A percentile compares a stretch with the other conserved stretches of the same genome.
These are phyloP conservation scores for Syngnathoides biaculeatus DNA, from an alignment of 2,113 vertebrate genomes.

Conservation along the genomic window DNA sequence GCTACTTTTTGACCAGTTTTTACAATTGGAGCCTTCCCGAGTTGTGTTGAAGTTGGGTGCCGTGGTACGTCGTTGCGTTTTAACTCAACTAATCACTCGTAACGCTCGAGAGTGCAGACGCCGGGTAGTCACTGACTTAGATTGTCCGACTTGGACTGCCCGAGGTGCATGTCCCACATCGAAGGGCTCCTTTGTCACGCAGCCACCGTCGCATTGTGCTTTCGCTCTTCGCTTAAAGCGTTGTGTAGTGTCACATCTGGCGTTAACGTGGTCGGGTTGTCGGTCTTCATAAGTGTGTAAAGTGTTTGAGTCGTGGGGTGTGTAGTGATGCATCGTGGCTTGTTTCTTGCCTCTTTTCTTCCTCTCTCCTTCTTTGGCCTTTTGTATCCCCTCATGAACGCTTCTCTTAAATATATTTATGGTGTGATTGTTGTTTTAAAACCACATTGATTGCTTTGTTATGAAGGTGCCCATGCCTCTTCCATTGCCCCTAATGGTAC, in stretches of 20 bases:
- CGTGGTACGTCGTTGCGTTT: conserved; percentile 17
- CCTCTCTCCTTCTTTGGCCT: conserved; percentile 45
- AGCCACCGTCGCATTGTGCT: background rate
- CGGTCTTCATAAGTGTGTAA: background rate
- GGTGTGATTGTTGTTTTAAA: conserved; percentile 77
- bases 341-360: conserved; percentile 40
- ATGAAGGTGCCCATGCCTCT: conserved; percentile 83
- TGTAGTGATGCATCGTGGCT: conserved; percentile 62
- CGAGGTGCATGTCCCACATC: conserved; percentile 25
- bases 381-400: conserved; percentile 61
- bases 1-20: background rate
- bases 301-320: conserved; percentile 49
- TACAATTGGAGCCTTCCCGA: background rate
- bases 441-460: conserved; percentile 83
- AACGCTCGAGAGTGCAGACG: conserved; percentile 15
- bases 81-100: conserved; percentile 29
- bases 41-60: conserved; percentile 56
- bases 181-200: conserved; percentile 8
- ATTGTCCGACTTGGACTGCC: conserved; percentile 4
- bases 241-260: background rate
- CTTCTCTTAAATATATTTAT: conserved; percentile 67
- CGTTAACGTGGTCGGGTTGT: background rate
- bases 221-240: background rate
- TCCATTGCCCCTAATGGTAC: conserved; percentile 83
- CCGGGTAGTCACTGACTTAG: conserved; percentile 29